Evolutionary conservation across 2,888 invertebrate genomes (phyloP).

Genomic region (Melinopterus prodromus): DNA sequence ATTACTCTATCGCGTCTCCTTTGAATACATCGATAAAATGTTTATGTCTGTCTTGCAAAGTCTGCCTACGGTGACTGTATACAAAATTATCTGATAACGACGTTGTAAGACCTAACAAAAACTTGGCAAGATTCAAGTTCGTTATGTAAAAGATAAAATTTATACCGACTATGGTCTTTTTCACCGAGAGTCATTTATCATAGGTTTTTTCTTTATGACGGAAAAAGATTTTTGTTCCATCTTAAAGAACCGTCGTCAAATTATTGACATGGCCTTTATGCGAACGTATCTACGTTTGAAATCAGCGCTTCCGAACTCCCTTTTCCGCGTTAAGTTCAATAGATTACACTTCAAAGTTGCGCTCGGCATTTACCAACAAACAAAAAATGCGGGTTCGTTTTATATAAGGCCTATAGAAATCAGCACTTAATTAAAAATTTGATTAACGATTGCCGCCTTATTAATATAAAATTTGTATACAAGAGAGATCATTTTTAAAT

Average conservation of each 20-base stretch:
- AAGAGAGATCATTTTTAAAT: neutral
- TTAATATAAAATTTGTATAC: neutral
- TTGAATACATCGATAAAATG: neutral
- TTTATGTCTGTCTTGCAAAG: neutral
- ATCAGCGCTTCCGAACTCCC: neutral
- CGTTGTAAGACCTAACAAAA: too few relatives aligned
- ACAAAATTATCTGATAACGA: too few relatives aligned
- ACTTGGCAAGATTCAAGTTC: too few relatives aligned
- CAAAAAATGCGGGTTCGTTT: neutral
- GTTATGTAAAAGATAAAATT: too few relatives aligned
- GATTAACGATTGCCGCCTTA: neutral
- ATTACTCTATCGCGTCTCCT: neutral
- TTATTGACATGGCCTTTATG: neutral
- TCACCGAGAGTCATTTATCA: neutral
- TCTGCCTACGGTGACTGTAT: too few relatives aligned
- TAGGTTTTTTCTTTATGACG: neutral
- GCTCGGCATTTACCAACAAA: neutral
- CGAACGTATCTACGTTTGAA: neutral
- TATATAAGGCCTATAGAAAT: neutral
- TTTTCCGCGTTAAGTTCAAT: neutral
- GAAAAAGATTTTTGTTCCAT: neutral
- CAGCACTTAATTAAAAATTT: neutral
- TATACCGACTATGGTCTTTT: too few relatives aligned
- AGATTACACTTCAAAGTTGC: neutral
- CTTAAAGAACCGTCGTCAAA: neutral